Conservation (phyloP, 2,113 vertebrate species). For the Dascyllus trimaculatus region DNA sequence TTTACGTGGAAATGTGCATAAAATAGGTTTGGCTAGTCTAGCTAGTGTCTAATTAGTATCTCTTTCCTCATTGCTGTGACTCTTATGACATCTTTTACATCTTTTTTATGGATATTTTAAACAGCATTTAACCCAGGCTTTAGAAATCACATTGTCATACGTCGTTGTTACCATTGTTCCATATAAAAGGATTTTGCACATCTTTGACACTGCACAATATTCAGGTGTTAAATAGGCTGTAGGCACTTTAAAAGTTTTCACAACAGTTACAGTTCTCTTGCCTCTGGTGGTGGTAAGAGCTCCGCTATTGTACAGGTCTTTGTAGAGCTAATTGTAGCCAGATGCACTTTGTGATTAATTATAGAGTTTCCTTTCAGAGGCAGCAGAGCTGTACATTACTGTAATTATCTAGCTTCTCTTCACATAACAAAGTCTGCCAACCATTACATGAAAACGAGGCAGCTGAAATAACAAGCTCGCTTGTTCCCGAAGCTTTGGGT, state of each 20-base stretch:
- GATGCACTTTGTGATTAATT: conserved; percentile 72
- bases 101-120: conserved; percentile 34
- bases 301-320: conserved; percentile 54
- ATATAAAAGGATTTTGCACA: conserved; percentile 14
- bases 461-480: conserved; percentile 61
- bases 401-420: conserved; percentile 61
- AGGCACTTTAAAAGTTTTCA: conserved; percentile 12
- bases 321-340: conserved; percentile 69
- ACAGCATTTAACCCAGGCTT: conserved; percentile 1
- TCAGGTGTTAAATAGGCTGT: conserved; percentile 22
- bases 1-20: too few species aligned
- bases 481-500: conserved; percentile 23
- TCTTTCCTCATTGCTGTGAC: neutral
- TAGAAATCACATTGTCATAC: conserved; percentile 24
- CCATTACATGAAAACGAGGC: conserved; percentile 52
- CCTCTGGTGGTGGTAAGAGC: conserved; percentile 2
- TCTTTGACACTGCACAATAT: conserved; percentile 5
- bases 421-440: conserved; percentile 56
- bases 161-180: conserved; percentile 33
- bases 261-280: neutral
- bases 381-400: conserved; percentile 63
- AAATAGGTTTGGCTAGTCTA: too few species aligned
- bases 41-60: neutral
- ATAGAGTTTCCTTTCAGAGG: conserved; percentile 51
- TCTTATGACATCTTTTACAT: neutral